Percentiles rank a stretch among this genome's conserved stretches.
Conservation (phyloP, 2,113 vertebrate genomes). For the Nothocercus julius region DNA sequence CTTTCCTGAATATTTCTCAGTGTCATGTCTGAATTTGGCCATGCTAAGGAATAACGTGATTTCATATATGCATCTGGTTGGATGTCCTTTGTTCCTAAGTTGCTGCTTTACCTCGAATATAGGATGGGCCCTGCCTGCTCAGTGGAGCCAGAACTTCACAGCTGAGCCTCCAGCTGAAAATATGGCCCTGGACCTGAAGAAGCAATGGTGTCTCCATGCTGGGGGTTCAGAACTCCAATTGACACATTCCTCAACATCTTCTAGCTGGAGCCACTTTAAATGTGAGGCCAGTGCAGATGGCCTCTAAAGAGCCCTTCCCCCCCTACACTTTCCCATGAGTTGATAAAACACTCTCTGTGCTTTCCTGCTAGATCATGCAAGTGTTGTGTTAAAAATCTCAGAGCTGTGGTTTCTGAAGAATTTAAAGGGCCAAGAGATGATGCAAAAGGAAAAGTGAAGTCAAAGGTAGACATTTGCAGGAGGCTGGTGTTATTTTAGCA, state of each 20-base stretch:
- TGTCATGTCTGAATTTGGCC: not conserved
- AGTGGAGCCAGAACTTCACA: not conserved
- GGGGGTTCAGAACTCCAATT: not conserved
- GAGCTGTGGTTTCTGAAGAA: not conserved
- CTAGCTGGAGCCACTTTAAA: fast-evolving
- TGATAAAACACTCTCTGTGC: not conserved
- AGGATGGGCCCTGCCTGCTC: not conserved
- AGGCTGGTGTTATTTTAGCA: not conserved
- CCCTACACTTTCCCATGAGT: not conserved
- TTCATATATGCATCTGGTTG: not conserved
- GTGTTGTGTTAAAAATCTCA: fast-evolving
- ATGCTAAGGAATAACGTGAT: not conserved
- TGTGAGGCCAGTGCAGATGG: not conserved
- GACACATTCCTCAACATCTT: not conserved
- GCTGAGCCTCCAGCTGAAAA: not conserved
- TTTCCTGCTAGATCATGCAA: not conserved
- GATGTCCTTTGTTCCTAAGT: not conserved
- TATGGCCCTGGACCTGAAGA: not conserved
- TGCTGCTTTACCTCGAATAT: not conserved
- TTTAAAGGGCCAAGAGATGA: not conserved
- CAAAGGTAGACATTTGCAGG: not conserved
- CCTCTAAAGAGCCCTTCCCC: not conserved
- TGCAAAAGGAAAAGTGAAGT: not conserved
- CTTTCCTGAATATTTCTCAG: not conserved
- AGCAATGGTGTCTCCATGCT: fast-evolving